Evolutionary conservation across 2,888 invertebrate genomes (phyloP).

Genomic region (Eumacrocentrus americanus): DNA sequence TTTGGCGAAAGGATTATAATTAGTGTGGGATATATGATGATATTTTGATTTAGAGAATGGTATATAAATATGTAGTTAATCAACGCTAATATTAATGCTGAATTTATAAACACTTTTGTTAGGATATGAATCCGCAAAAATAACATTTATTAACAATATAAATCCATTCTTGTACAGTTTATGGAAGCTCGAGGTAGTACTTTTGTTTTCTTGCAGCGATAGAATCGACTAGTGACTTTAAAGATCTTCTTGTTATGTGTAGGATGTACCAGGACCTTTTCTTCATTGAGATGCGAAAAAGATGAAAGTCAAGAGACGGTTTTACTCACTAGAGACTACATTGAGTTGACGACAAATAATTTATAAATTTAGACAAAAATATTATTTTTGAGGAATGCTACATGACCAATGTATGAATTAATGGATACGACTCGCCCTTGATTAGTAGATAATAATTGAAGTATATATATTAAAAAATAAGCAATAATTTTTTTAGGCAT

Average conservation of each 20-base stretch:
- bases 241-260: neutral
- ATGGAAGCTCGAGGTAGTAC: slow-evolving; percentile 17
- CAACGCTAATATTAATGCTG: neutral
- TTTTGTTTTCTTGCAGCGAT: neutral
- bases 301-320: slow-evolving; percentile 18
- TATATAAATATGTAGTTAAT: neutral
- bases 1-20: neutral
- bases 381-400: neutral
- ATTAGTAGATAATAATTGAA: slow-evolving; percentile 35
- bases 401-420: neutral
- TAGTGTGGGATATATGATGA: neutral
- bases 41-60: no score
- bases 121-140: slow-evolving; percentile 2
- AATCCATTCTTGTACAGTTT: slow-evolving; percentile 17
- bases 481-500: slow-evolving; percentile 33
- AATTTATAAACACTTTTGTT: slow-evolving; percentile 1
- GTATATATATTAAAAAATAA: slow-evolving; percentile 30
- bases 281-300: slow-evolving; percentile 22
- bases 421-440: slow-evolving; percentile 14
- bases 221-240: neutral
- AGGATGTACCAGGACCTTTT: neutral
- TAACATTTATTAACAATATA: slow-evolving; percentile 18
- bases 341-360: neutral
- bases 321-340: neutral
- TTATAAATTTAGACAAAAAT: neutral